Conservation (phyloP, 2,888 invertebrate species). For the Tinea semifulvella region DNA sequence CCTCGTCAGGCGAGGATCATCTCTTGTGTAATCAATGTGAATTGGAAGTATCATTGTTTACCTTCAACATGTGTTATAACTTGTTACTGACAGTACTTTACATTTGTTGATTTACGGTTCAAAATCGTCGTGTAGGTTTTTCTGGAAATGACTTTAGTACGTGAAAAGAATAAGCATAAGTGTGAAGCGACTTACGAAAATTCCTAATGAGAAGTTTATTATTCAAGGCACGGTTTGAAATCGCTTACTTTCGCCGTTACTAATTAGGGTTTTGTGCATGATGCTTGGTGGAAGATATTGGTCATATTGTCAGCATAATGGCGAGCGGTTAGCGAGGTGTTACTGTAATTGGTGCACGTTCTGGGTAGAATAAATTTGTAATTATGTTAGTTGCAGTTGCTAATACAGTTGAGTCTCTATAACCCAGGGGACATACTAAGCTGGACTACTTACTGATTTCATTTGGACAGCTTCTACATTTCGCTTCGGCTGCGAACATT, state of each 20-base stretch:
- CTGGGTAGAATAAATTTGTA: not conserved
- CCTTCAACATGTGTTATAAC: not conserved
- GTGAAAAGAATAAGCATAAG: not conserved
- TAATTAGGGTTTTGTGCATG: conserved; percentile 32
- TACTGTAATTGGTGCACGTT: conserved; percentile 6
- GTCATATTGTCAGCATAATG: conserved; percentile 24
- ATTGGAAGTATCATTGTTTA: conserved; percentile 56
- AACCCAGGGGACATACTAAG: too few relatives aligned
- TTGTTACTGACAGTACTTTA: not conserved
- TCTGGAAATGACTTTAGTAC: not conserved
- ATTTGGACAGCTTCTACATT: too few relatives aligned
- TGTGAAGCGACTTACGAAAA: conserved; percentile 38
- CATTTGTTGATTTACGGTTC: not conserved
- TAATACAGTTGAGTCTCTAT: too few relatives aligned
- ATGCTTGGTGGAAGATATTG: conserved; percentile 23
- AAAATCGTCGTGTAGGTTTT: not conserved
- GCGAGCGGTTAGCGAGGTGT: conserved; percentile 12
- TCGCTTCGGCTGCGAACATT: too few relatives aligned
- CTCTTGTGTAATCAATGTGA: conserved; percentile 49
- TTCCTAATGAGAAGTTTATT: conserved; percentile 39
- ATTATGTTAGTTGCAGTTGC: not conserved
- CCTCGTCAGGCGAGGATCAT: conserved; percentile 47
- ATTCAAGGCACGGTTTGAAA: conserved; percentile 51
- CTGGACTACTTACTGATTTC: too few relatives aligned
- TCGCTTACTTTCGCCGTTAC: conserved; percentile 34